Evolutionary conservation across 1,140 invertebrate species (phyloP), one percentile per base, ranked within the genome.

Genomic region (Drosophila bipectinata): DNA sequence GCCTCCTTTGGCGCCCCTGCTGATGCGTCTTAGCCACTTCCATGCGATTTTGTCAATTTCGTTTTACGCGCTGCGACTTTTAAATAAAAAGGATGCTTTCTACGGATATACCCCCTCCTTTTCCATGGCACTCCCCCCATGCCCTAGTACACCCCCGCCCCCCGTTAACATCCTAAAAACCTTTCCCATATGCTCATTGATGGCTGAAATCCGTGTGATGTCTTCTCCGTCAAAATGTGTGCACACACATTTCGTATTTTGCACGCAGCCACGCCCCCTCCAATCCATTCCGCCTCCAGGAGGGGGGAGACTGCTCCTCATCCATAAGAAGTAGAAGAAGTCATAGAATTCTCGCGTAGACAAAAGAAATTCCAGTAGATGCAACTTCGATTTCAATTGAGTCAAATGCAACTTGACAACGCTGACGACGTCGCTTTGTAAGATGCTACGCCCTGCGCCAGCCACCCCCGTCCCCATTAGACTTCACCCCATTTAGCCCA

Each of bases 381-480:
- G 76, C 80, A 62, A 84, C 80, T 84, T 84, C 80, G 80, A 79
- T 85, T 85, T 84, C 81, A 77, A 84, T 84, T 85, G 80, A 74
- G 63, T 49, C 81, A 85, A 84, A 79, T 84, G 80, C 80, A 83
- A 75, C 71, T 63, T 63, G 44, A 84, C 79, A 77, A 74, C 69
- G 54, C 72, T 58, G 67, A 67, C 61, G 61, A 61, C 55, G 67
- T 37, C 63, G 62, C 52, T 56, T 53, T 56, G 53, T 78, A 72
- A 59, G 39, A 37, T 48, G 44, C 32, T 9, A 28, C 24, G 10
- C 30, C 26, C 21, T 12, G 0, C 6, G n/a, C 1, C 4, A 4
- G 12, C 3, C 9, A 21, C 10, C 34, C 26, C 14, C 12, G 8
- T 24, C 10, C 39, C 15, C 30, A 3, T 9, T 34, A 34, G 9